Conservation (phyloP, 2,797 vertebrate genomes). For the Melanotaenia pygmaea region DNA sequence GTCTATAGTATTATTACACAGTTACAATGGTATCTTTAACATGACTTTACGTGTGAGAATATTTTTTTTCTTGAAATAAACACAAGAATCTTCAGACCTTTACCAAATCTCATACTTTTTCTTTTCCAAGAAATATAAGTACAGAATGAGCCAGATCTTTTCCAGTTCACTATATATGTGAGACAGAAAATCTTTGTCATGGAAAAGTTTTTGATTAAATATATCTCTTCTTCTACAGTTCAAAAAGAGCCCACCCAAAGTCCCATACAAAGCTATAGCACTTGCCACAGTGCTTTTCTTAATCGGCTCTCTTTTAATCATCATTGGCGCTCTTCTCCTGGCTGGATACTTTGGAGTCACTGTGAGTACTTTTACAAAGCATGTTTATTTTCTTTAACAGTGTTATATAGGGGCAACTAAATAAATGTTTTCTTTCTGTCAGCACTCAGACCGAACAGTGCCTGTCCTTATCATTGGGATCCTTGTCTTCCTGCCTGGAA, state of each 20-base stretch:
- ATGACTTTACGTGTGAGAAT: not conserved
- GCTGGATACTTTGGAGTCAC: conserved; percentile 92
- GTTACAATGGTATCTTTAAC: not conserved
- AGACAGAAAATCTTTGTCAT: conserved; percentile 11
- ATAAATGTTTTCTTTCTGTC: conserved; percentile 33
- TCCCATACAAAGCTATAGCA: conserved; percentile 96
- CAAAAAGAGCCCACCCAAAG: conserved; percentile 94
- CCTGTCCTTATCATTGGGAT: conserved; percentile 96
- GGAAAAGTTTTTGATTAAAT: conserved; percentile 32
- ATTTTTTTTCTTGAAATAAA: not conserved
- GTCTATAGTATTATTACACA: not conserved
- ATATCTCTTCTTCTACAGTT: conserved; percentile 83
- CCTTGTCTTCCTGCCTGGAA: conserved; percentile 95
- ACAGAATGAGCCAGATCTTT: too few relatives aligned
- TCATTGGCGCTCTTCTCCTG: conserved; percentile 92
- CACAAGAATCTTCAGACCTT: not conserved
- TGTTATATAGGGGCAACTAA: not conserved
- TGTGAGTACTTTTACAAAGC: conserved; percentile 80
- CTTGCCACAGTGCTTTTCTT: conserved; percentile 92
- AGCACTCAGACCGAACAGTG: conserved; percentile 92
- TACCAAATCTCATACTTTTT: not conserved
- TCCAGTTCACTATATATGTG: conserved; percentile 7
- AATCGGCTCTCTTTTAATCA: conserved; percentile 92
- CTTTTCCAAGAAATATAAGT: not conserved
- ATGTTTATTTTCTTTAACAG: not conserved